Percentiles rank a stretch among this genome's conserved stretches.
Conservation (phyloP, 2,113 vertebrate species). For the Orthonyx spaldingii region DNA sequence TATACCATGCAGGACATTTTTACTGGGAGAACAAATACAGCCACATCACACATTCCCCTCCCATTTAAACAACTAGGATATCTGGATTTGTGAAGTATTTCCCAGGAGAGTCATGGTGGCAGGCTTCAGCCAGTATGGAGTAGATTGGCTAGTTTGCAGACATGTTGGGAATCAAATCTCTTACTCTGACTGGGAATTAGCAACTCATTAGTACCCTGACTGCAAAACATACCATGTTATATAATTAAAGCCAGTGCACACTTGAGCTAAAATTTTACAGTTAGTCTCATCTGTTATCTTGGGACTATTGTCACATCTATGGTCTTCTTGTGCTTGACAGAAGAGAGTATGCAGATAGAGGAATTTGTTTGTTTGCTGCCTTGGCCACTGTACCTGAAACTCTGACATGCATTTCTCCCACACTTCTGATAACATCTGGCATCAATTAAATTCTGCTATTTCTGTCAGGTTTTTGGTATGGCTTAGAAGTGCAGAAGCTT, state of each 20-base stretch:
- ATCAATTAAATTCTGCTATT: neutral
- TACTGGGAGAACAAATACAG: neutral
- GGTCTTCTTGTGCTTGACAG: neutral
- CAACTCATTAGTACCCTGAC: neutral
- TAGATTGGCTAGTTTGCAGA: neutral
- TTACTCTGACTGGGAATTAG: neutral
- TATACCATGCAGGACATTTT: neutral
- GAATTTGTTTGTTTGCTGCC: neutral
- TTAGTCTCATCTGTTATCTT: neutral
- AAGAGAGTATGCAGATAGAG: neutral
- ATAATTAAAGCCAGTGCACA: neutral
- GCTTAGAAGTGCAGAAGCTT: neutral
- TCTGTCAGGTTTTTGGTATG: neutral
- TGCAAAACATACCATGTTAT: neutral
- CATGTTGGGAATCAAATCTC: neutral
- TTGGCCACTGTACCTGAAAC: neutral
- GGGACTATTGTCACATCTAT: fast-evolving
- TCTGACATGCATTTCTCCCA: neutral
- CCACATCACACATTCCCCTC: neutral
- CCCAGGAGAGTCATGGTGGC: neutral
- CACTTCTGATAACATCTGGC: neutral
- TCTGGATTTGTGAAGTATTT: neutral
- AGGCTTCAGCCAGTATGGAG: neutral
- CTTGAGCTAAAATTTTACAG: neutral
- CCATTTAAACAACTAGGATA: neutral